These are phyloP conservation scores for Phyllotreta cruciferae DNA, from an alignment of 2,888 invertebrate species.

Conservation along the genomic window DNA sequence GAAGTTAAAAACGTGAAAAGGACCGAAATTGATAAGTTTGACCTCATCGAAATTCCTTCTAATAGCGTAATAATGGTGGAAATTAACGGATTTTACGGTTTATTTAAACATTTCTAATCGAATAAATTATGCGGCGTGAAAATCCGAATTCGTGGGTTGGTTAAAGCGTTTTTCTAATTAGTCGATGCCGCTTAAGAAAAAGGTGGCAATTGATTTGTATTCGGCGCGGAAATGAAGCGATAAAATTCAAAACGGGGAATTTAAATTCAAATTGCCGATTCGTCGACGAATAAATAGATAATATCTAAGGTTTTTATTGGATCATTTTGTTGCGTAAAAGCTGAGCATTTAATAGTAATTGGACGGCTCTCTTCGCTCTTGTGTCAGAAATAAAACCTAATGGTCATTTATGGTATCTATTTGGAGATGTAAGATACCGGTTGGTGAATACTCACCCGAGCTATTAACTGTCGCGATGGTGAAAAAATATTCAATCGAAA, in stretches of 20 bases:
- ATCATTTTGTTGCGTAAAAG: slow-evolving; percentile 28
- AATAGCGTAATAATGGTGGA: too few species aligned
- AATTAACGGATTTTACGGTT: too few species aligned
- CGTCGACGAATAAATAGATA: slow-evolving; percentile 28
- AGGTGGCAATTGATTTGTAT: slow-evolving; percentile 11
- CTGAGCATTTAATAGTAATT: slow-evolving; percentile 34
- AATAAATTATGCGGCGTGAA: not conserved
- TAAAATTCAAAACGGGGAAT: slow-evolving; percentile 28
- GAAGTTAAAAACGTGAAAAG: slow-evolving; percentile 25
- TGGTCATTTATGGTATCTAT: slow-evolving; percentile 36
- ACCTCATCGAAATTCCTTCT: not conserved
- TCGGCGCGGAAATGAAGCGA: slow-evolving; percentile 19
- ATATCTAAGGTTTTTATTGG: slow-evolving; percentile 33
- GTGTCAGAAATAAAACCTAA: slow-evolving; percentile 36
- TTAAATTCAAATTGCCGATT: slow-evolving; percentile 36
- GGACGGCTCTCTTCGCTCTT: slow-evolving; percentile 29
- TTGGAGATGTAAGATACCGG: slow-evolving; percentile 35
- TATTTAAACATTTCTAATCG: too few species aligned
- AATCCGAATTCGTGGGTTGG: not conserved
- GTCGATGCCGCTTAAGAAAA: not conserved
- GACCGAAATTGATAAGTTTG: slow-evolving; percentile 26
- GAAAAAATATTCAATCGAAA: too few species aligned
- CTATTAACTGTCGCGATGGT: too few species aligned
- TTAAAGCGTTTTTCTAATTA: slow-evolving; percentile 1
- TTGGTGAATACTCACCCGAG: slow-evolving; percentile 1